Evolutionary conservation across 2,797 vertebrate genomes (phyloP), one percentile per base, ranked within the genome.

Genomic region (Epinephelus awoara): DNA sequence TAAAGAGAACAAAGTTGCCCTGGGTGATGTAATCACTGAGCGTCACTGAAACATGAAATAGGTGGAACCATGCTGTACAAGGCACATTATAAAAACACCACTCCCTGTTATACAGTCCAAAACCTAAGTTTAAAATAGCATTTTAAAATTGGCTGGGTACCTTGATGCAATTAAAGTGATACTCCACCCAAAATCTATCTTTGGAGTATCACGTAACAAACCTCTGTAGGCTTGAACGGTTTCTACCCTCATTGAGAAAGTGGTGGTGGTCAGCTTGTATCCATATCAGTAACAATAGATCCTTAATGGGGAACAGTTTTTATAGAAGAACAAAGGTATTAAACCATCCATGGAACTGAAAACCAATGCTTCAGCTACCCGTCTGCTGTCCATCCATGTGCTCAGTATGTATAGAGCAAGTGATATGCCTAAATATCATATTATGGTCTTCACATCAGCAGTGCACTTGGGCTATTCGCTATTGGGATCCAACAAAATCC

Each of bases 141-240:
- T 83, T 82, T 83, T 67, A 64, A 62, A 77, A 78, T 71, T 75
- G 38, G 17, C 38, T 68, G 40, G 14, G 10, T 76, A 72, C 21
- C 46, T 47, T 55, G 44, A 74, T 77, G 42, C 62, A 81, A 52
- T 73, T 65, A 80, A 73, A 86, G 77, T 61, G 46, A 78, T 74
- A 89, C 73, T 78, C 81, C 81, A 78, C 72, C 75, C 72, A 58
- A 67, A 74, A 63, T 65, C 54, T 47, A 42, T 74, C 18, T 73
- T 69, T 46, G 17, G 61, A 44, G 54, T 56, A 44, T 69, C 25
- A 67, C 50, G 52, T 58, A 72, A 71, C 62, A 18, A 42, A 49
- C 21, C n/a, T 38, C 17, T 19, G 50, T 8, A 21, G 38, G 54
- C 72, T 56, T 75, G 50, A 73, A 34, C 59, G 25, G 4, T 65